These are phyloP conservation scores for Steatornis caripensis DNA, from an alignment of 2,113 vertebrate genomes.

Conservation along the genomic window DNA sequence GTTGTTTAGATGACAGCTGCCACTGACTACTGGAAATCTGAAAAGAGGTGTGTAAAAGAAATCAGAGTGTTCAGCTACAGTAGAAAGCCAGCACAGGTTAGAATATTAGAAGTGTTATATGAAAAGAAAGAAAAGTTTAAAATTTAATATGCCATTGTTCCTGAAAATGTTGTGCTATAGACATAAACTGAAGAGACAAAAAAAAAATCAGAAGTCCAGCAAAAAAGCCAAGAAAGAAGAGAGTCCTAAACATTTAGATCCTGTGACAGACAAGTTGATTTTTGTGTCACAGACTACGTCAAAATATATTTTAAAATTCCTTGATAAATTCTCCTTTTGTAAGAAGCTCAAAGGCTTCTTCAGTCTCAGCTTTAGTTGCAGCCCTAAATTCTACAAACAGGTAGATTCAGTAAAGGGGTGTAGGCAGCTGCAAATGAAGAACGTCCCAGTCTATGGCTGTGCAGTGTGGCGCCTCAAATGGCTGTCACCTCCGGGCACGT, in stretches of 20 bases:
- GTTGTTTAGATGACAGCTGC: neutral
- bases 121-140: neutral
- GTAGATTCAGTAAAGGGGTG: neutral
- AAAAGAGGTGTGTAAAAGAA: neutral
- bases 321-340: neutral
- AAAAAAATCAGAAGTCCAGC: neutral
- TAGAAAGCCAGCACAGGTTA: neutral
- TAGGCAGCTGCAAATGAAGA: neutral
- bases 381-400: neutral
- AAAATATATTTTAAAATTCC: neutral
- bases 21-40: neutral
- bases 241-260: neutral
- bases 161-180: neutral
- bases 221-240: neutral
- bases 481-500: neutral
- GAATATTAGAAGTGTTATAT: neutral
- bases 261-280: neutral
- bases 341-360: neutral
- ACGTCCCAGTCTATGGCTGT: neutral
- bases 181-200: neutral
- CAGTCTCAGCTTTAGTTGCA: neutral
- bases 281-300: neutral
- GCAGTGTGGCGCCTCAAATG: neutral
- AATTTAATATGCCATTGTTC: neutral
- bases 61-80: neutral